These are phyloP conservation scores for Oryzias javanicus DNA, from an alignment of 2,113 vertebrate species.

Conservation along the genomic window DNA sequence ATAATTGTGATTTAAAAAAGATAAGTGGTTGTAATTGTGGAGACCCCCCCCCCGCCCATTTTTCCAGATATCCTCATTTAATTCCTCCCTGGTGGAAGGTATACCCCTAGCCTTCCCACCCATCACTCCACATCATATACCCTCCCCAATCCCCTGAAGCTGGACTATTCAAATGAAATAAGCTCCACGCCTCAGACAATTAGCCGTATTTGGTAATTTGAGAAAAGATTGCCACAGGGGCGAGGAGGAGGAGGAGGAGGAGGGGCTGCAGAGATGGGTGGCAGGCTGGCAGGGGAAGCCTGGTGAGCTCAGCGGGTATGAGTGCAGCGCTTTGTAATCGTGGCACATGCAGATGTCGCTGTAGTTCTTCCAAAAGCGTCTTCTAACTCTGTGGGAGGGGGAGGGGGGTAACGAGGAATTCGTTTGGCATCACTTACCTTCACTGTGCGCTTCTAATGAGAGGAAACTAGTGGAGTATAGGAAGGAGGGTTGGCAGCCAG, in stretches of 20 bases:
- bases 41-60: constrained; percentile 12
- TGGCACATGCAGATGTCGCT: constrained; percentile 99
- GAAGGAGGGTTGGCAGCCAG: constrained; percentile 51
- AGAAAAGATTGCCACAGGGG: constrained; percentile 71
- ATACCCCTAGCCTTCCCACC: constrained; percentile 72
- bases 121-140: no score
- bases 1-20: constrained; percentile 34
- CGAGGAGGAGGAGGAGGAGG: constrained; percentile 57
- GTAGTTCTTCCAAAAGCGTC: constrained; percentile 95
- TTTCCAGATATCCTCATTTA: constrained; percentile 56
- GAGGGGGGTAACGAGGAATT: constrained; percentile 81
- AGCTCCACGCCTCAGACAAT: constrained; percentile 87
- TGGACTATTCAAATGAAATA: constrained; percentile 87
- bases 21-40: constrained; percentile 30
- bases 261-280: constrained; percentile 47
- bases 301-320: constrained; percentile 68
- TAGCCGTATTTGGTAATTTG: constrained; percentile 81
- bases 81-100: constrained; percentile 68
- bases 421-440: constrained; percentile 76
- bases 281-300: constrained; percentile 64
- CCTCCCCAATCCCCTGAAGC: constrained; percentile 70
- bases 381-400: constrained; percentile 78
- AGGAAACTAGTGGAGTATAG: constrained; percentile 41
- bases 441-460: constrained; percentile 56
- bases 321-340: constrained; percentile 80